A percentile compares a stretch with the other conserved stretches of the same genome.
phyloP scores from a whole-genome alignment of 2,888 invertebrate genomes.

The Stenchaetothrips biformis region DNA sequence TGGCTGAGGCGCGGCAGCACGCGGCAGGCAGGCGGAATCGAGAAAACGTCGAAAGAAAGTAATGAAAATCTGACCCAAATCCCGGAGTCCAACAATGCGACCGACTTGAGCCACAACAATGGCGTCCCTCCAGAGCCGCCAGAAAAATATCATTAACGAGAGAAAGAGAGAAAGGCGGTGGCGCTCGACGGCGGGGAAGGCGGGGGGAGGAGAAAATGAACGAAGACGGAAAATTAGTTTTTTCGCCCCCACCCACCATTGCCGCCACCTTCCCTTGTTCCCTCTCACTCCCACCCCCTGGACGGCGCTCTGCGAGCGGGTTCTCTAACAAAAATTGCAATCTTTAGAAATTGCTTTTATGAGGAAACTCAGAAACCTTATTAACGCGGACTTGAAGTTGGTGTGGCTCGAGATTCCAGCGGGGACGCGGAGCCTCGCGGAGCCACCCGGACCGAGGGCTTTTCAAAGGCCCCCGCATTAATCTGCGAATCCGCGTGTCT shows the following conservation, averaged over 20 bases:
- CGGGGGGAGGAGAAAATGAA: conserved; percentile 12
- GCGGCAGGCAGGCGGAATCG: background rate
- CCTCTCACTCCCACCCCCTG: background rate
- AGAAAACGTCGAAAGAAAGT: background rate
- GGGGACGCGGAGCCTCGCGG: too few species aligned
- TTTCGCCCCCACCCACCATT: background rate
- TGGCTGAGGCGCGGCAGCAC: background rate
- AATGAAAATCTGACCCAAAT: conserved; percentile 25
- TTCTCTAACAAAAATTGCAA: conserved; percentile 25
- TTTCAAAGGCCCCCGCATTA: background rate
- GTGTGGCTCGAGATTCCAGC: conserved; percentile 12
- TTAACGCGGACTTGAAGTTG: conserved; percentile 21
- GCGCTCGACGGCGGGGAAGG: background rate
- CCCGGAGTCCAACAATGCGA: background rate
- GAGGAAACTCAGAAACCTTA: conserved; percentile 21
- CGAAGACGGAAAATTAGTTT: conserved; percentile 21
- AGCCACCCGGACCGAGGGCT: too few species aligned
- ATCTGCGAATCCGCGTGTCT: background rate
- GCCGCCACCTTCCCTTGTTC: background rate
- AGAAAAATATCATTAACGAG: conserved; percentile 24
- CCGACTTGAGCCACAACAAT: background rate
- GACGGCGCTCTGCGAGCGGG: background rate
- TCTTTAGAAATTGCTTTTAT: conserved; percentile 25
- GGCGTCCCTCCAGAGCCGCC: background rate
- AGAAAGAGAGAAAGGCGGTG: background rate